Base-by-base conservation (phyloP, 2,888 invertebrate species). In the Caenorhabditis sulstoni region DNA sequence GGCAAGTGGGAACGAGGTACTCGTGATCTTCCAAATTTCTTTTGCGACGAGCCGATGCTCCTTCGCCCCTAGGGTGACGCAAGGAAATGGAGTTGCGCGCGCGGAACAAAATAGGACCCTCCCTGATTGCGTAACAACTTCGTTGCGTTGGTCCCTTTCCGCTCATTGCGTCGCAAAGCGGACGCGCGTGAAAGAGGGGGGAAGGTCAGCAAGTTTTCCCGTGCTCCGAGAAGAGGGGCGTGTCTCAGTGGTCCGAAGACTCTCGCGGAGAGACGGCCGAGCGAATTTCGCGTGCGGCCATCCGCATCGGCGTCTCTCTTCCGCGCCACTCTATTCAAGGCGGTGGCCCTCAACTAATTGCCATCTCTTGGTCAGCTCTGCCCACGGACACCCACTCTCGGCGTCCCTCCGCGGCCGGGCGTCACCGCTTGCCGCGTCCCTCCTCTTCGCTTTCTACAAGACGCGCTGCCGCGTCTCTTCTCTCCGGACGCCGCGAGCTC, bases 51-150 rank as follows among this genome's bases (percentile, higher is more conserved):
- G 50, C 59, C 67, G 67, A 67, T 41, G 50, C 55, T 53, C 47
- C 7, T 29, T 29, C n/a, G 3, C 29, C 66, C 66, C 45, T 14
- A 41, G 57, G 49, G 39, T 22, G 22, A 20, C 20, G 49, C 14
- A 58, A 41, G 67, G 59, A 68, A 68, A 68, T 68, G 58, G 58
- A 58, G 57, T 59, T 59, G 66, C 47, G 58, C 35, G 37, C 18
- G 50, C 16, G 45, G 52, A 52, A 20, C 18, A 71, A 71, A 64
- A 62, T 55, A 62, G 29, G 29, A 29, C 29, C 7, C 64, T 53
- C 57, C 50, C 62, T 71, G 71, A 71, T 71, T 71, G 71, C 71
- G 71, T 71, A 71, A 71, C 71, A 47, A 62, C 39, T 71, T 59
- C 18, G 45, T 55, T 49, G 47, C 44, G 37, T 22, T 18, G 5